Evolutionary conservation across 2,888 invertebrate species (phyloP).

Genomic region (Macaria notata): DNA sequence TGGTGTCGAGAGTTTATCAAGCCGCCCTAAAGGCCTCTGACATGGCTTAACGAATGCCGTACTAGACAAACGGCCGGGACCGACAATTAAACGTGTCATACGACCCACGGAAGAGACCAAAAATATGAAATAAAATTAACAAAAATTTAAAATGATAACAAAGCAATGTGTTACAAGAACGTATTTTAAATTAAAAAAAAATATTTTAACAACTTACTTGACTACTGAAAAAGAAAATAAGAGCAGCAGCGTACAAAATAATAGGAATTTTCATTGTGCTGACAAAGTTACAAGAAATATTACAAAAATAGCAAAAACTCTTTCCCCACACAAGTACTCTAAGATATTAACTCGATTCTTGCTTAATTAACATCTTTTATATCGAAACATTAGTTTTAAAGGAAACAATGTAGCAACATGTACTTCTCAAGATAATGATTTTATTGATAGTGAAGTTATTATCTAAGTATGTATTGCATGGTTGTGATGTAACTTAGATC

Average conservation of each 20-base stretch:
- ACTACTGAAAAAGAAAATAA: constrained; percentile 16
- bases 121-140: too few relatives aligned
- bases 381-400: constrained; percentile 8
- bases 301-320: constrained; percentile 4
- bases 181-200: not conserved
- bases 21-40: too few relatives aligned
- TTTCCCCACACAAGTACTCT: not conserved
- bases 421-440: not conserved
- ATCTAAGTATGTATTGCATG: not conserved
- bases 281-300: not conserved
- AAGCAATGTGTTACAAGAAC: too few relatives aligned
- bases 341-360: constrained; percentile 5
- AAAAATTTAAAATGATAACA: too few relatives aligned
- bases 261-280: constrained; percentile 24
- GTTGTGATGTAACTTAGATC: constrained; percentile 3
- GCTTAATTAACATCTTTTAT: constrained; percentile 15
- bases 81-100: too few relatives aligned
- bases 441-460: not conserved
- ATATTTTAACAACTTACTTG: constrained; percentile 21
- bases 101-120: too few relatives aligned
- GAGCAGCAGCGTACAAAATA: constrained; percentile 11
- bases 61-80: too few relatives aligned
- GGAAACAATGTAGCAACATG: constrained; percentile 6
- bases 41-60: too few relatives aligned
- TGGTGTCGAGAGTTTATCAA: too few relatives aligned